A percentile compares a stretch with the other conserved stretches of the same genome.
phyloP scores from a whole-genome alignment of 2,797 vertebrate species.

The Falco naumanni region DNA sequence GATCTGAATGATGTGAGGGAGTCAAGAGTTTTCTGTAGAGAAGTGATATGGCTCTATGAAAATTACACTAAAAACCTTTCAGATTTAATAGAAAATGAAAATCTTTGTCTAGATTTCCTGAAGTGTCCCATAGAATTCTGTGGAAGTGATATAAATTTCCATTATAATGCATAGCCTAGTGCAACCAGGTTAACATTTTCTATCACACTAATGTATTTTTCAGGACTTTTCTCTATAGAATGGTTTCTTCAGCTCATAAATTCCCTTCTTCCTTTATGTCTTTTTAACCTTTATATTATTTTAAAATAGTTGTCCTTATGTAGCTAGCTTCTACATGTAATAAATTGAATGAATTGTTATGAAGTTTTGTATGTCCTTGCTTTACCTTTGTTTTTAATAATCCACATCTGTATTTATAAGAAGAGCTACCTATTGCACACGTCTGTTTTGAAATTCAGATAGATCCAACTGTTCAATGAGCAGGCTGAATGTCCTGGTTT shows the following conservation, averaged over 20 bases:
- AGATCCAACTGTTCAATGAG: not conserved
- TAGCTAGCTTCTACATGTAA: not conserved
- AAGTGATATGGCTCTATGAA: not conserved
- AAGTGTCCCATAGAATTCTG: not conserved
- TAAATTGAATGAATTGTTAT: not conserved
- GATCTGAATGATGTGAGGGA: not conserved
- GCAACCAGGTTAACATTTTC: not conserved
- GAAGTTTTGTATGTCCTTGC: not conserved
- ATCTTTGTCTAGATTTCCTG: not conserved
- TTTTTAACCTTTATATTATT: not conserved
- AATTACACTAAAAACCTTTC: not conserved
- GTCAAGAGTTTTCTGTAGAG: not conserved
- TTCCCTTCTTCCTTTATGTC: not conserved
- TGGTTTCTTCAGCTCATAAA: not conserved
- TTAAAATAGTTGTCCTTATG: not conserved
- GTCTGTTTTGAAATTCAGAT: not conserved
- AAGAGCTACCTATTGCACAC: not conserved
- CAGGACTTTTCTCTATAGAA: not conserved
- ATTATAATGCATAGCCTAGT: not conserved
- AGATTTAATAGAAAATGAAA: not conserved
- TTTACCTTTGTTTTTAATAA: not conserved
- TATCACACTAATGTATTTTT: not conserved
- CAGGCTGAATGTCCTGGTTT: too few relatives aligned
- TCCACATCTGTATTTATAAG: not conserved
- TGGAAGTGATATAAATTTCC: not conserved